Evolutionary conservation across 2,113 vertebrate genomes (phyloP), one percentile per base, ranked within the genome.

Genomic region (Grantiella picta): DNA sequence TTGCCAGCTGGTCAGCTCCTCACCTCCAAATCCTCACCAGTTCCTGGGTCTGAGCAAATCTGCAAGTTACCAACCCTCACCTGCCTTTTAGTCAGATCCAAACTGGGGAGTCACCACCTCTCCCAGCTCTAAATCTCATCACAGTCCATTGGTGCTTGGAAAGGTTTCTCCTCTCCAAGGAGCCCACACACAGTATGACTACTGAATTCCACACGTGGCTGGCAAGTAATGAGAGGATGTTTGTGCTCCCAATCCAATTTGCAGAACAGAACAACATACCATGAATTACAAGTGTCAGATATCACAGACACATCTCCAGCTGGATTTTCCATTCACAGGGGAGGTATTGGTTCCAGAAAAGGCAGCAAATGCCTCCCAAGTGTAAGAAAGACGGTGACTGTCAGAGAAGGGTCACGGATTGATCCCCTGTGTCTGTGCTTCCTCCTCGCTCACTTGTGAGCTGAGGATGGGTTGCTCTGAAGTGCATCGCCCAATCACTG

Each of bases 221-320:
- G 73, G 77, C 57, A 87, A 92, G 53, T 90, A 76, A 83, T 68
- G 77, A 94, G 65, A 64, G 61, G 31, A 82, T 90, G 82, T 90
- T 84, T 96, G 88, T 82, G 40, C 45, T 92, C 72, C 65, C 1
- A 5, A 57, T 93, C 82, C 72, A 78, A 36, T 95, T 72, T 93
- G 82, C 56, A 90, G 82, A 90, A 94, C 72, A 5, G 5, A 90
- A 76, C 68, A 81, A 89, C 65, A 47, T 49, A 90, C 88, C 72
- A 0, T 71, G 90, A 96, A 90, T 83, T 95, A 73, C 23, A 2
- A 89, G 95, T 96, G 72, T 96, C 95, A 95, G 82, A 89, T 96
- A 94, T 96, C 95, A 96, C 82, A 96, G 82, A 86, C 86, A 90
- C 82, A 94, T 92, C 72, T 90, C 90, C 94, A 96, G 88, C 80